These are phyloP conservation scores for Spodoptera exigua DNA, from an alignment of 2,888 invertebrate genomes.

Conservation along the genomic window DNA sequence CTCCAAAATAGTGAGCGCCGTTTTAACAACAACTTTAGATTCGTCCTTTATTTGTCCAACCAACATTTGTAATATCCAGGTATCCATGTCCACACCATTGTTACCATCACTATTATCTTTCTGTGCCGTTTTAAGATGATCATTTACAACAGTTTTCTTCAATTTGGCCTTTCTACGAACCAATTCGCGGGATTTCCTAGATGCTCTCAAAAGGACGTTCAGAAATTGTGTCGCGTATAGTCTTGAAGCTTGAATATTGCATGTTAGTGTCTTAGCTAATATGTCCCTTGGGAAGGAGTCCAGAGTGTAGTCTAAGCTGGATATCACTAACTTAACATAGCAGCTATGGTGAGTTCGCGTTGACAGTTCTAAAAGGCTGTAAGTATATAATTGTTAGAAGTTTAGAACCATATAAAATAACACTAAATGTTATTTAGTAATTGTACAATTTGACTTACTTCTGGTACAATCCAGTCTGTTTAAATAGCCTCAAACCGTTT, in stretches of 20 bases:
- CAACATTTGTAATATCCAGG: constrained; percentile 96
- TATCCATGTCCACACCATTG: constrained; percentile 90
- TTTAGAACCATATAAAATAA: constrained; percentile 3
- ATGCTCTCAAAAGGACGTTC: constrained; percentile 94
- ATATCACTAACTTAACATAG: constrained; percentile 97
- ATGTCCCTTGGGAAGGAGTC: constrained; percentile 92
- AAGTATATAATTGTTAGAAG: constrained; percentile 9
- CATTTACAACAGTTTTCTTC: constrained; percentile 76
- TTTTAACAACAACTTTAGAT: constrained; percentile 93
- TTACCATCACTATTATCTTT: constrained; percentile 68
- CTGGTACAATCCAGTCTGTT: constrained; percentile 92
- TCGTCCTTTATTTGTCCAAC: constrained; percentile 95
- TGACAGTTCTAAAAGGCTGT: constrained; percentile 94
- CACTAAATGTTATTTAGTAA: neutral
- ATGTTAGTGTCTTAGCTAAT: constrained; percentile 89
- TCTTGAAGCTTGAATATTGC: constrained; percentile 88
- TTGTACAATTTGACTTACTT: constrained; percentile 92
- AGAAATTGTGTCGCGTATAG: constrained; percentile 98
- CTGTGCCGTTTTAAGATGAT: constrained; percentile 70
- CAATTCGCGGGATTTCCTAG: constrained; percentile 83
- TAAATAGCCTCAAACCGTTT: constrained; percentile 92
- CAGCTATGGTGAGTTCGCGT: constrained; percentile 95
- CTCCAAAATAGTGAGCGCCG: constrained; percentile 95
- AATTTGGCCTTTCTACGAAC: constrained; percentile 81
- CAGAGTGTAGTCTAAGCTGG: constrained; percentile 96